Evolutionary conservation across 2,113 vertebrate species (phyloP), one percentile per base, ranked within the genome.

Genomic region (Indicator maculatus): DNA sequence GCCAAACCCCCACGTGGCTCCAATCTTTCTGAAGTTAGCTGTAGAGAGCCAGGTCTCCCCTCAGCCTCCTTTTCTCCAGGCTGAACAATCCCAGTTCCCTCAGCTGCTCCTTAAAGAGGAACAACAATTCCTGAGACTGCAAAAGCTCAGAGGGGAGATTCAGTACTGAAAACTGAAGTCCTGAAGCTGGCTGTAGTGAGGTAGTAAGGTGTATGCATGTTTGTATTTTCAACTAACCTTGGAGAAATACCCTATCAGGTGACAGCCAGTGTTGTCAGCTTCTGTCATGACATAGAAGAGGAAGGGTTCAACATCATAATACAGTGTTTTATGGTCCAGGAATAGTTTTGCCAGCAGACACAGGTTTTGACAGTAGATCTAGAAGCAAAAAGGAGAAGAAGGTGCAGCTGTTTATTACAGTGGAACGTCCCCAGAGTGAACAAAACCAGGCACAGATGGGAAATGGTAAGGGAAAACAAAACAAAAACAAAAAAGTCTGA

Each of bases 221-320:
- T 47, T 47, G 33, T 16, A 11, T 31, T 81, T n/a, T 2, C 41
- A 63, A 81, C 97, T 88, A 76, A 99, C 99, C 98, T 99, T 99
- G 64, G 99, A 99, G 97, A 99, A 99, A 97, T 99, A 99, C 4
- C 99, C 99, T 88, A 99, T 99, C 64, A 99, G 98, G 95, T 99
- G 99, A 94, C 99, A 99, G 96, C 99, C 99, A 2, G 99, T 99
- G 98, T 99, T 99, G 98, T 99, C 99, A 3, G 99, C 99, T 96
- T 99, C 99, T 1, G 99, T 99, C 99, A 99, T 99, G 93, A 99
- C 99, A 20, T 99, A 99, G 97, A 99, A 99, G 14, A 99, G 98
- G 96, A 99, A 99, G 30, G 99, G 99, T n/a, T 99, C 99, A 59
- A 99, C 99, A 4, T 99, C 99, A 1, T 99, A 99, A 74, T 99